Percentiles rank a stretch among this genome's conserved stretches.
These are phyloP conservation scores for Cataglyphis rosenhaueri DNA, from an alignment of 2,888 invertebrate genomes.

Conservation along the genomic window DNA sequence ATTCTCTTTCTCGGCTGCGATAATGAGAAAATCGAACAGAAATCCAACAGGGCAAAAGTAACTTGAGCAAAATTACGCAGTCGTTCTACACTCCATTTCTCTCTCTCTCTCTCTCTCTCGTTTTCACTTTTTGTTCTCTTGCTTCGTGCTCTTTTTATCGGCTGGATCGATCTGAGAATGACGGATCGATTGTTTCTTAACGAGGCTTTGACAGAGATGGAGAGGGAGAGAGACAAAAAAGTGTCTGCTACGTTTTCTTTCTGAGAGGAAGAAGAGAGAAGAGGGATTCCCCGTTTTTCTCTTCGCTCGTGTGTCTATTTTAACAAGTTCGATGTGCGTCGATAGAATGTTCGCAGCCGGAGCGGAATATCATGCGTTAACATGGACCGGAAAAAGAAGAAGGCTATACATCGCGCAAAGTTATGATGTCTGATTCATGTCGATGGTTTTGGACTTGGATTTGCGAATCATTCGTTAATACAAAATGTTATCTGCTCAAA, in stretches of 20 bases:
- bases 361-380: not conserved
- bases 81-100: not conserved
- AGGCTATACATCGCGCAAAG: not conserved
- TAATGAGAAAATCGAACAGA: conserved; percentile 64
- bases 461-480: not conserved
- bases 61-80: conserved; percentile 61
- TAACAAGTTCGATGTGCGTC: conserved; percentile 25
- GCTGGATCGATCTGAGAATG: conserved; percentile 50
- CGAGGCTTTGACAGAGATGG: not conserved
- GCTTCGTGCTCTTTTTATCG: conserved; percentile 25
- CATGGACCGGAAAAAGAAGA: not conserved
- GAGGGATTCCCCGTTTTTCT: not conserved
- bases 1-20: conserved; percentile 35
- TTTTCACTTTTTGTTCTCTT: not conserved
- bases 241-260: conserved; percentile 39
- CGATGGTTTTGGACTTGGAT: not conserved
- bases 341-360: not conserved
- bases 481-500: not conserved
- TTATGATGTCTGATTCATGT: not conserved
- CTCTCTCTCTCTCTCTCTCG: conserved; percentile 1
- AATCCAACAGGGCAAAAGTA: conserved; percentile 57
- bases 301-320: conserved; percentile 5
- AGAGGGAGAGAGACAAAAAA: not conserved
- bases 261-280: not conserved
- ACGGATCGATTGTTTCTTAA: conserved; percentile 48